Evolutionary conservation across 1,140 invertebrate species (phyloP).

Genomic region (Lethocerus indicus): DNA sequence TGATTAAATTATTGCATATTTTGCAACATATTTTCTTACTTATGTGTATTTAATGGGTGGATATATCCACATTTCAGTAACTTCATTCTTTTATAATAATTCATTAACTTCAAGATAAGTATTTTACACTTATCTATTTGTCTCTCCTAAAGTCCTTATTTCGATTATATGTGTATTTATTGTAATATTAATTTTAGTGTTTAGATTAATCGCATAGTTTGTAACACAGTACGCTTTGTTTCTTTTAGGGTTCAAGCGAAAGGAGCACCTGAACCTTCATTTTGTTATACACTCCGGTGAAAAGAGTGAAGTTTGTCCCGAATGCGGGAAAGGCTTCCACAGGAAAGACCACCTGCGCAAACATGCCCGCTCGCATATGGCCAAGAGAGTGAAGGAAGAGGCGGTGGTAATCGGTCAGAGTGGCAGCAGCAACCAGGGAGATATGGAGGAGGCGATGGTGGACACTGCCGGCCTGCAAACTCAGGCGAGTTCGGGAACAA

Average conservation of each 20-base stretch:
- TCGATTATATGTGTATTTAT: too few species aligned
- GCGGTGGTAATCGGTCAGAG: background rate
- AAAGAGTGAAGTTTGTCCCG: conserved; percentile 67
- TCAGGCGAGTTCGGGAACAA: too few species aligned
- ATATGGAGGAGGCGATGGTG: too few species aligned
- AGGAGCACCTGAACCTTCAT: conserved; percentile 67
- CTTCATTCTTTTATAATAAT: too few species aligned
- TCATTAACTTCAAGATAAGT: too few species aligned
- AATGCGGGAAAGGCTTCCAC: conserved; percentile 64
- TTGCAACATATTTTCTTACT: background rate
- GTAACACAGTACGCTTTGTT: background rate
- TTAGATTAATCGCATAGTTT: too few species aligned
- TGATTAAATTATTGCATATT: background rate
- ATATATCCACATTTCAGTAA: too few species aligned
- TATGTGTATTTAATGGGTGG: background rate
- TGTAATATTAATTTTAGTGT: too few species aligned
- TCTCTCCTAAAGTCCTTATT: too few species aligned
- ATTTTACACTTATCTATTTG: too few species aligned
- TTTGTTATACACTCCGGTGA: conserved; percentile 74
- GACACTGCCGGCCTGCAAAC: too few species aligned
- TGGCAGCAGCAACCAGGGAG: too few species aligned
- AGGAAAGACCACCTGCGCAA: conserved; percentile 56
- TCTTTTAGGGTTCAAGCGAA: conserved; percentile 44
- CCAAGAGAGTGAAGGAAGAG: conserved; percentile 16
- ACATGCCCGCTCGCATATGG: conserved; percentile 21